These are phyloP conservation scores for Anoplophora glabripennis DNA, from an alignment of 1,140 invertebrate species.

Conservation along the genomic window DNA sequence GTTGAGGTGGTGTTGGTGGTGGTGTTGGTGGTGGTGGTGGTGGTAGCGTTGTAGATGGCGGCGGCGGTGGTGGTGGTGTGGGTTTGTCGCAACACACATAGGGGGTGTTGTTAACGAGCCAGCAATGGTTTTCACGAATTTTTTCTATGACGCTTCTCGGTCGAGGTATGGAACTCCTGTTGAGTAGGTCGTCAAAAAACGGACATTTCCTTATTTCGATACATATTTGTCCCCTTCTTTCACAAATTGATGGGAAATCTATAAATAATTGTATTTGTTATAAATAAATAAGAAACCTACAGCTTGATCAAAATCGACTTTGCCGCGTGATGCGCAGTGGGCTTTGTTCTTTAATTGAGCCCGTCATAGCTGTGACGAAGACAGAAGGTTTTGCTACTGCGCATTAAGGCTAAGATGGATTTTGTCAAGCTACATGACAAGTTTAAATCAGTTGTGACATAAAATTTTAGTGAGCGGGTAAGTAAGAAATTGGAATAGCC, in stretches of 20 bases:
- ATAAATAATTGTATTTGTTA: background rate
- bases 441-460: no score
- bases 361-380: no score
- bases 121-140: conserved; percentile 34
- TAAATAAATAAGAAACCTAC: background rate
- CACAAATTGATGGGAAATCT: conserved; percentile 1
- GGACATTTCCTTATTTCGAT: conserved; percentile 36
- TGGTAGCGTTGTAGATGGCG: background rate
- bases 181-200: conserved; percentile 34
- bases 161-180: conserved; percentile 35
- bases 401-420: no score
- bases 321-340: no score
- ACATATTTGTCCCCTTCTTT: conserved; percentile 36
- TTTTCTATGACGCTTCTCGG: conserved; percentile 30
- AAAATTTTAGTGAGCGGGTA: no score
- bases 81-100: conserved; percentile 34
- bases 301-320: no score
- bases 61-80: conserved; percentile 35
- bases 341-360: no score
- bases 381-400: no score
- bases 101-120: conserved; percentile 28
- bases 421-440: no score
- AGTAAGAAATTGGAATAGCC: no score
- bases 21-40: conserved; percentile 1
- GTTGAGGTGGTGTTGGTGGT: conserved; percentile 11